Evolutionary conservation across 2,888 invertebrate genomes (phyloP), one percentile per base, ranked within the genome.

Genomic region (Kuschelorhynchus macadamiae): DNA sequence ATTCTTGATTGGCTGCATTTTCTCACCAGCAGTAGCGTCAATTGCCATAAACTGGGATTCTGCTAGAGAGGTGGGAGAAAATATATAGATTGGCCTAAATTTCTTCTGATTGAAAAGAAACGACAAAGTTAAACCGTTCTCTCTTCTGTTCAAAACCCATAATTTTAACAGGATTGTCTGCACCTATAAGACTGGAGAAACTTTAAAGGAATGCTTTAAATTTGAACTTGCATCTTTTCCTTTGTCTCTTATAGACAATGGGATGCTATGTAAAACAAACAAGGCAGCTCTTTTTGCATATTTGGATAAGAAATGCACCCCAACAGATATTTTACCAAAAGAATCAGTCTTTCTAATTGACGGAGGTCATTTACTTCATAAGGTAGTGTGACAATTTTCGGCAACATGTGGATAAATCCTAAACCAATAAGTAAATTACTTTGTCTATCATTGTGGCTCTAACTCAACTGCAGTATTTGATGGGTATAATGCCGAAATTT

Each of bases 131-230:
- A 25, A 25, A 25, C 25, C 25, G 3, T 25, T 25, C 4, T 25
- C 25, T 5, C 7, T 25, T 25, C 4, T 25, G 3, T 25, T 7
- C 4, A 36, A 11, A 11, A 36, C 36, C 3, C 3, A 7, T 36
- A 12, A 36, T 46, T 46, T 46, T 20, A 46, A 46, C 14, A 17
- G 46, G 11, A 46, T 46, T 12, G n/a, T 46, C 11, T 46, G 21
- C 11, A 46, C 46, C 9, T 46, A 18, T 16, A 46, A 46, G 14
- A 46, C 46, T 8, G 46, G 14, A 16, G 46, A 46, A 12, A 46
- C 4, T 46, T 46, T 8, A 16, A 46, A 46, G 14, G 11, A 46
- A 46, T 46, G 7, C 11, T 46, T 46, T 16, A 2, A 46, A 12
- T 12, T 8, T 12, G 4, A 46, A 11, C 46, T 46, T 7, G 3